Conservation (phyloP, 2,113 vertebrate genomes). For the Myxocyprinus asiaticus region DNA sequence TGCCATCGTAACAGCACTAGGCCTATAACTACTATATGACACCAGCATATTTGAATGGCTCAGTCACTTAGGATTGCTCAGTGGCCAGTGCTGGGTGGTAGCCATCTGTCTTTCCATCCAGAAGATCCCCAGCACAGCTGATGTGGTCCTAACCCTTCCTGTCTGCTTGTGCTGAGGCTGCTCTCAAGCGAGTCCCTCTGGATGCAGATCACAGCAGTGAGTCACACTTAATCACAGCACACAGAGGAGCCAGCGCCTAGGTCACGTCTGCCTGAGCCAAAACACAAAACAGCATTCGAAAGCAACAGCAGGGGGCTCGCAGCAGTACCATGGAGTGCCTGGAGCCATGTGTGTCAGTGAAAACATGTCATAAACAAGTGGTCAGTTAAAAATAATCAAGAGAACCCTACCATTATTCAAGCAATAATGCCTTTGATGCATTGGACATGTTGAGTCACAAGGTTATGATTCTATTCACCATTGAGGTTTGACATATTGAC, state of each 20-base stretch:
- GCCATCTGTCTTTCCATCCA: constrained; percentile 13
- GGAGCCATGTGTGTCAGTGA: constrained; percentile 14
- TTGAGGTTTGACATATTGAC: constrained; percentile 30
- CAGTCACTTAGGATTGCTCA: not conserved
- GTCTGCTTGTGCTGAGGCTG: constrained; percentile 2
- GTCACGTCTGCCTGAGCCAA: constrained; percentile 44
- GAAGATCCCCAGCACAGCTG: constrained; percentile 20
- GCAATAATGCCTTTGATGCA: not conserved
- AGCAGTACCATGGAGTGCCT: constrained; percentile 1
- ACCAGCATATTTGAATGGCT: not conserved
- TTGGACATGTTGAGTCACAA: constrained; percentile 1
- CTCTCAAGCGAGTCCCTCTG: constrained; percentile 37
- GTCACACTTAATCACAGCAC: constrained; percentile 53
- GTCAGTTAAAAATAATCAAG: constrained; percentile 3
- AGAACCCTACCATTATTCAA: not conserved
- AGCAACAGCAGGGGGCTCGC: constrained; percentile 41
- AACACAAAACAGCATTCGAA: constrained; percentile 50
- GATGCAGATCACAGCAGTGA: constrained; percentile 52
- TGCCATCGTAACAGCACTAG: too few relatives aligned
- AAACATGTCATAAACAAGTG: constrained; percentile 20
- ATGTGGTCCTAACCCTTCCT: constrained; percentile 16
- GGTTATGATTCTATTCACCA: constrained; percentile 18
- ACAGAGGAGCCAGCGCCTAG: constrained; percentile 42
- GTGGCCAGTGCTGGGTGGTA: constrained; percentile 24
- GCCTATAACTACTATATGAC: too few relatives aligned